phyloP scores from a whole-genome alignment of 2,797 vertebrate genomes.

The Sebastes diaconus region DNA sequence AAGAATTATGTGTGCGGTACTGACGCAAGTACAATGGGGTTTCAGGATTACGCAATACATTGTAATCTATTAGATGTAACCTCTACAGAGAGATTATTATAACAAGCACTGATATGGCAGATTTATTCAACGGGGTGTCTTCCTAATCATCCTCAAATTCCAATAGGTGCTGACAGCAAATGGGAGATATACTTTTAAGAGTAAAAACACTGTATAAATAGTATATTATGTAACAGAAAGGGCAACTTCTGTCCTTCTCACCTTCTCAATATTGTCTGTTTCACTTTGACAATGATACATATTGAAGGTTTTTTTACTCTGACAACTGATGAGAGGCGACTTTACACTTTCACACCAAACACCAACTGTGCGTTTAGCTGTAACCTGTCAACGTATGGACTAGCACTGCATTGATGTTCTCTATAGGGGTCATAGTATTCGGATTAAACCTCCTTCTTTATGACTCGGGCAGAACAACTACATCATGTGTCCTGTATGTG shows the following conservation, averaged over 20 bases:
- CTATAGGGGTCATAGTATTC: background rate
- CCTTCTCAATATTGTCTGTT: background rate
- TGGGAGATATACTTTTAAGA: background rate
- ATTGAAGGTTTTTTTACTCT: background rate
- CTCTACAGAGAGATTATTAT: conserved; percentile 19
- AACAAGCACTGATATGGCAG: background rate
- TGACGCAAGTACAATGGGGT: conserved; percentile 13
- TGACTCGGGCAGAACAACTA: conserved; percentile 31
- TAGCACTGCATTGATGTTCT: background rate
- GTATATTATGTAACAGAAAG: conserved; percentile 10
- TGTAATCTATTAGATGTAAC: conserved; percentile 32
- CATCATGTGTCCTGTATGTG: conserved; percentile 67
- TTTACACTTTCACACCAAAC: background rate
- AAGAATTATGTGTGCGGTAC: conserved; percentile 5
- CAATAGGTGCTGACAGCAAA: background rate
- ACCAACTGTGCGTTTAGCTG: background rate
- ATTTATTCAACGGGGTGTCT: background rate
- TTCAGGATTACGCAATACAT: conserved; percentile 36
- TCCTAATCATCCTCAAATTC: background rate
- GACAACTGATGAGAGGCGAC: background rate
- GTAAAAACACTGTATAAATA: background rate
- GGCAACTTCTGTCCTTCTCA: background rate
- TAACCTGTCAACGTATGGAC: background rate
- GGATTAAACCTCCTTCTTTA: conserved; percentile 4
- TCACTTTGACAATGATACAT: background rate